Percentiles rank a stretch among this genome's conserved stretches.
Evolutionary conservation across 2,888 invertebrate genomes (phyloP).

Genomic region (Clivina fossor): DNA sequence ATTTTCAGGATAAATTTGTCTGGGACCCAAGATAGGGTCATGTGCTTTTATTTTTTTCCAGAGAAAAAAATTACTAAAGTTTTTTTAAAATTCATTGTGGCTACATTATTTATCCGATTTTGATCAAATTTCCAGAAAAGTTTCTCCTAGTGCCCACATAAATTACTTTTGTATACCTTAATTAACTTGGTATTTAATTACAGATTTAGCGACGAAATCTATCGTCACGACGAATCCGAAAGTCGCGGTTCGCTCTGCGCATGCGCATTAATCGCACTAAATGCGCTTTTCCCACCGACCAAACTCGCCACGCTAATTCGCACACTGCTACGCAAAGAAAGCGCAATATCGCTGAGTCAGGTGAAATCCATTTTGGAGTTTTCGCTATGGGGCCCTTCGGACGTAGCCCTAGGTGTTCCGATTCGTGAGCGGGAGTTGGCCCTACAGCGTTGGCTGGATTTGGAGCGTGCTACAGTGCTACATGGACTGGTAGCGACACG

Average conservation of each 20-base stretch:
- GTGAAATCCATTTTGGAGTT: conserved; percentile 85
- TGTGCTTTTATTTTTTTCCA: too few species aligned
- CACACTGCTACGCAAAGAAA: conserved; percentile 66
- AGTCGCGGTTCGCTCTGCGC: conserved; percentile 73
- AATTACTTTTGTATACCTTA: too few species aligned
- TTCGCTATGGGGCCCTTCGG: conserved; percentile 84
- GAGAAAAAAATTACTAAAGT: too few species aligned
- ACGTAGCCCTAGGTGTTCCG: conserved; percentile 70
- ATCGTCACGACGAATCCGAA: conserved; percentile 60
- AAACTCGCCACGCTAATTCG: conserved; percentile 69
- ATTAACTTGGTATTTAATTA: conserved; percentile 41
- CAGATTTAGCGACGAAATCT: conserved; percentile 69
- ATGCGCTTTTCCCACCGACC: conserved; percentile 66
- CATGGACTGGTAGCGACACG: conserved; percentile 80
- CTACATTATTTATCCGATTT: too few species aligned
- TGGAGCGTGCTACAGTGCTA: conserved; percentile 81
- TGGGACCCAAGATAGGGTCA: too few species aligned
- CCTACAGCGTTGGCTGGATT: conserved; percentile 83
- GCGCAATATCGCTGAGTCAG: conserved; percentile 69
- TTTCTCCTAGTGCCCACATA: too few species aligned
- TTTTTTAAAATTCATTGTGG: too few species aligned
- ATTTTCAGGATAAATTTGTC: too few species aligned
- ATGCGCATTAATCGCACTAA: conserved; percentile 71
- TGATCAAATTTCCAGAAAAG: too few species aligned
- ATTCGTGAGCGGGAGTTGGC: conserved; percentile 72